phyloP scores from a whole-genome alignment of 2,113 vertebrate species.

The Bufo gargarizans region DNA sequence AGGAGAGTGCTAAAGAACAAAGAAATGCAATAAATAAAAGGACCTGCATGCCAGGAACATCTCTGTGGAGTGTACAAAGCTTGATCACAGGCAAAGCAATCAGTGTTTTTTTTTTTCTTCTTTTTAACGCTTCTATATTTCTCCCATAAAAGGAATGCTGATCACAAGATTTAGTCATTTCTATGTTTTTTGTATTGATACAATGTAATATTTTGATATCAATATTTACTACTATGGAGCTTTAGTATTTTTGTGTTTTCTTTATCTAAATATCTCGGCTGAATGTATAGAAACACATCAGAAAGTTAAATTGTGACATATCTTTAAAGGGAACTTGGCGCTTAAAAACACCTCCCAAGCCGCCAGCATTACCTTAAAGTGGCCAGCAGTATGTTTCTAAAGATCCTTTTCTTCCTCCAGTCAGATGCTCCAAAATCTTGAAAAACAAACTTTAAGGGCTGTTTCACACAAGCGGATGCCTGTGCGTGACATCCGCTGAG shows the following conservation, averaged over 20 bases:
- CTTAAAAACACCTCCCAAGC: no score
- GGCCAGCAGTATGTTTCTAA: no score
- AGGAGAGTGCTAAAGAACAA: constrained; percentile 58
- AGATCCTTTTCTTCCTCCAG: no score
- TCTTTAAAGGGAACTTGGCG: no score
- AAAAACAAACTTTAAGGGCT: no score
- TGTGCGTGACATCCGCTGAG: no score
- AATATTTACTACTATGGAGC: neutral
- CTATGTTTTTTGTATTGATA: neutral
- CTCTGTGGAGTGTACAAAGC: constrained; percentile 39
- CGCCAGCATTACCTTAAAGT: no score
- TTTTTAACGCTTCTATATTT: constrained; percentile 41
- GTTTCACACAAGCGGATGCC: no score
- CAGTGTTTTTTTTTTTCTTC: constrained; percentile 4
- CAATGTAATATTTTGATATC: neutral
- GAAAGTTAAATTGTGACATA: no score
- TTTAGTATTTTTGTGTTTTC: neutral
- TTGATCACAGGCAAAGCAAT: constrained; percentile 57
- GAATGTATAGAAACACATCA: no score
- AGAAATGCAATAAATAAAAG: constrained; percentile 57
- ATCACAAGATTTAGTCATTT: neutral
- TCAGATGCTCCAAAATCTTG: no score
- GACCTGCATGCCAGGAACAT: constrained; percentile 53
- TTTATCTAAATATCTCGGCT: neutral
- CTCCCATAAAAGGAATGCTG: neutral